phyloP scores from a whole-genome alignment of 2,888 invertebrate species.

The Andrena marginata region DNA sequence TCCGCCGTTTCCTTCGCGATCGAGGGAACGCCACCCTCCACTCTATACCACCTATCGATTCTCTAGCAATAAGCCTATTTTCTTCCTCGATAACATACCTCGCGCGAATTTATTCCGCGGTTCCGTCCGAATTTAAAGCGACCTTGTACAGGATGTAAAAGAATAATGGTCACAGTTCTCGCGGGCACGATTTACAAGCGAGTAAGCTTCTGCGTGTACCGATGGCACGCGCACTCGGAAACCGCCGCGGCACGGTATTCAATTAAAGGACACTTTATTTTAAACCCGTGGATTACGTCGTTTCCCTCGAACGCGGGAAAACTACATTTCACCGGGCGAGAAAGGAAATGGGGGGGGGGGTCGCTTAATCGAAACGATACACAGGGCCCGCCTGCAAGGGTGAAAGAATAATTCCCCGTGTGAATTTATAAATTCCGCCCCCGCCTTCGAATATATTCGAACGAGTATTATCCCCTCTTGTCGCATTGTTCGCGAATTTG shows the following conservation, averaged over 20 bases:
- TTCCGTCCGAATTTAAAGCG: background rate
- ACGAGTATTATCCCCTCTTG: conserved; percentile 58
- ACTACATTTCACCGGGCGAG: background rate
- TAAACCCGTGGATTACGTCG: background rate
- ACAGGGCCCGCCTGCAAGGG: background rate
- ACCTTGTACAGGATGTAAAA: background rate
- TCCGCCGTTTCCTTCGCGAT: background rate
- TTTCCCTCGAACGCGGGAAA: background rate
- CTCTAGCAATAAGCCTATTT: no score
- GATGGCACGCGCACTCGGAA: no score
- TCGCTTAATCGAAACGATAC: conserved; percentile 19
- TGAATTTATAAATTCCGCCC: conserved; percentile 63
- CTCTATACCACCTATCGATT: background rate
- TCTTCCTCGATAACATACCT: no score
- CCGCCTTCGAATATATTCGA: conserved; percentile 52
- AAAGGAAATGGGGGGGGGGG: background rate
- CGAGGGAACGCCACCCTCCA: background rate
- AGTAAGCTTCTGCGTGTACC: background rate
- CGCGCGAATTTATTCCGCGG: no score
- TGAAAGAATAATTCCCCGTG: conserved; percentile 50
- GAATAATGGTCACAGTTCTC: background rate
- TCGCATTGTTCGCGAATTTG: conserved; percentile 63
- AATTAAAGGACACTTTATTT: conserved; percentile 9
- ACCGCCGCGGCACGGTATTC: background rate
- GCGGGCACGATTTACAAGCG: background rate